phyloP scores from a whole-genome alignment of 2,113 vertebrate genomes.

The Aythya baeri region DNA sequence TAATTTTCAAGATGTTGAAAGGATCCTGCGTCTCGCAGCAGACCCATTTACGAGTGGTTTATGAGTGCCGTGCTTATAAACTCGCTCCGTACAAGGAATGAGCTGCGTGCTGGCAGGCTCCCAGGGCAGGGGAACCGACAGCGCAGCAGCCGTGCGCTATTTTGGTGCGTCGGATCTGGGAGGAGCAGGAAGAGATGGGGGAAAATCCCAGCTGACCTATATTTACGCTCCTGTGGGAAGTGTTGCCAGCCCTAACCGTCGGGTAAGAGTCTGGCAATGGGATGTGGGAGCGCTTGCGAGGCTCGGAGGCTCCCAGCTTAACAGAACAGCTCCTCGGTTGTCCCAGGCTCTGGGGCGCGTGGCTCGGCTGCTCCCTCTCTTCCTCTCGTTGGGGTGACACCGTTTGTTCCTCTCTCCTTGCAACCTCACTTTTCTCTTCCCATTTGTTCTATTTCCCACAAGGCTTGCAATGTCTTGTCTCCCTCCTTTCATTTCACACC shows the following conservation, averaged over 20 bases:
- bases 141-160: background rate
- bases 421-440: background rate
- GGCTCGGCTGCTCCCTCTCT: background rate
- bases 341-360: background rate
- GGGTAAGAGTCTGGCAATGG: background rate
- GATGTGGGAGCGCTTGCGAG: background rate
- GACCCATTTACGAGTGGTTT: constrained; percentile 47
- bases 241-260: background rate
- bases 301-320: background rate
- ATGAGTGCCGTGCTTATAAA: constrained; percentile 8
- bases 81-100: constrained; percentile 42
- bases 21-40: background rate
- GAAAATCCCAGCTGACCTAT: background rate
- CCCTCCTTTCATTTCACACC: background rate
- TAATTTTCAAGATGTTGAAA: constrained; percentile 56
- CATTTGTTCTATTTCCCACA: background rate
- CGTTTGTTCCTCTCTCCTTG: background rate
- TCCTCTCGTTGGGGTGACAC: background rate
- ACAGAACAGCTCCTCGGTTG: background rate
- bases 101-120: background rate
- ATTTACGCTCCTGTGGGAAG: constrained; percentile 4
- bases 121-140: constrained; percentile 21
- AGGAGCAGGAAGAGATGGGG: background rate
- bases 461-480: background rate
- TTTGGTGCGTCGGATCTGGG: background rate